Percentiles rank a stretch among this genome's conserved stretches.
Conservation (phyloP, 2,888 invertebrate species). For the Hirtodrosophila alboralis region DNA sequence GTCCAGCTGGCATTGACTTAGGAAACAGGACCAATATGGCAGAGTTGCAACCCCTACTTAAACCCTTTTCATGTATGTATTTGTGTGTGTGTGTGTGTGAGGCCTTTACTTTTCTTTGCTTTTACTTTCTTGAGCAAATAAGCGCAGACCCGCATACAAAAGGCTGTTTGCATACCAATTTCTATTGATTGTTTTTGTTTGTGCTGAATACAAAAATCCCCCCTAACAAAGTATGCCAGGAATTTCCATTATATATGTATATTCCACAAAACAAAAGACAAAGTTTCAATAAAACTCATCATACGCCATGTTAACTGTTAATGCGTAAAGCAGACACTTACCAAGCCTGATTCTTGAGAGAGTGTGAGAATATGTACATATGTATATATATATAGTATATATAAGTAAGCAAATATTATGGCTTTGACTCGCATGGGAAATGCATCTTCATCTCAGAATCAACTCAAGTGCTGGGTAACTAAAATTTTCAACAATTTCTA, state of each 20-base stretch:
- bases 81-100: conserved; percentile 2
- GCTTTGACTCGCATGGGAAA: conserved; percentile 1
- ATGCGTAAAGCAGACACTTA: conserved; percentile 31
- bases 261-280: conserved; percentile 46
- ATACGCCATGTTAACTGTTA: conserved; percentile 32
- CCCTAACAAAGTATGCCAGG: conserved; percentile 48
- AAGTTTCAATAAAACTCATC: conserved; percentile 49
- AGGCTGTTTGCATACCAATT: conserved; percentile 73
- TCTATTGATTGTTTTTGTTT: conserved; percentile 73
- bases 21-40: conserved; percentile 4
- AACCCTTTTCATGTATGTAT: conserved; percentile 3
- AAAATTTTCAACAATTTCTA: conserved; percentile 4
- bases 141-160: conserved; percentile 52
- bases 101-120: conserved; percentile 50
- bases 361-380: not conserved
- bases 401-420: conserved; percentile 18
- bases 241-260: conserved; percentile 59
- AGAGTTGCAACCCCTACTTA: conserved; percentile 5
- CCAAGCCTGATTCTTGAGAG: not conserved
- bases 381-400: conserved; percentile 3
- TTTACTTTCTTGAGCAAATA: conserved; percentile 70
- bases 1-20: conserved; percentile 15
- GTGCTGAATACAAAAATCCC: conserved; percentile 37
- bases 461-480: conserved; percentile 2
- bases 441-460: conserved; percentile 16